These are phyloP conservation scores for Argyra leucocephala DNA, from an alignment of 2,888 invertebrate species.

Conservation along the genomic window DNA sequence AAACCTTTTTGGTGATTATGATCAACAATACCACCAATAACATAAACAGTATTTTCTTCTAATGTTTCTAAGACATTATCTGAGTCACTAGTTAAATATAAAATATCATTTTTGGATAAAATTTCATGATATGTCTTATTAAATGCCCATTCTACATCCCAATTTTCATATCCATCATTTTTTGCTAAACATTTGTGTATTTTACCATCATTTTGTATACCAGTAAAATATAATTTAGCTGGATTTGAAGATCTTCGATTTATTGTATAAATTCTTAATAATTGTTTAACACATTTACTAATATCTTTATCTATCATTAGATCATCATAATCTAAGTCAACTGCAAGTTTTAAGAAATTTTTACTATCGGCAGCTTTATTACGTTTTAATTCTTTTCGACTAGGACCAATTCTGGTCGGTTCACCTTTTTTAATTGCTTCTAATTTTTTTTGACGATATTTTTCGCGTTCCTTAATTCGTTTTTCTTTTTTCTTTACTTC, in stretches of 20 bases:
- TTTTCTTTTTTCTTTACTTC: conserved; percentile 59
- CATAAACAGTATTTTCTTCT: conserved; percentile 70
- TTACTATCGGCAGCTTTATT: conserved; percentile 61
- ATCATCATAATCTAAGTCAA: conserved; percentile 86
- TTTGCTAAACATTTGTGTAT: conserved; percentile 64
- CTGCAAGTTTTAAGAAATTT: conserved; percentile 57
- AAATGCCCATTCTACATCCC: conserved; percentile 76
- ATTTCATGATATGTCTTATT: conserved; percentile 56
- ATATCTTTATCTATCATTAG: conserved; percentile 85
- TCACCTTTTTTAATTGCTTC: conserved; percentile 63
- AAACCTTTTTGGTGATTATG: conserved; percentile 93
- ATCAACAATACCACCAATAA: conserved; percentile 96
- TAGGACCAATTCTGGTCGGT: conserved; percentile 56
- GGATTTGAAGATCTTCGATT: conserved; percentile 75
- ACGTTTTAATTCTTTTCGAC: conserved; percentile 67
- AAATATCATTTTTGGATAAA: conserved; percentile 67
- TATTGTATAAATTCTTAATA: conserved; percentile 79
- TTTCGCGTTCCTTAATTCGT: conserved; percentile 61
- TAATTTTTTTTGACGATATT: conserved; percentile 58
- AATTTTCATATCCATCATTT: conserved; percentile 80
- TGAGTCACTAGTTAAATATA: conserved; percentile 92
- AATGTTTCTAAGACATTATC: conserved; percentile 68
- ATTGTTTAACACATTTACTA: conserved; percentile 80
- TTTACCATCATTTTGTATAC: conserved; percentile 57
- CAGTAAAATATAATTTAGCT: conserved; percentile 72